Evolutionary conservation across 2,113 vertebrate species (phyloP).

Genomic region (Pimephales promelas): DNA sequence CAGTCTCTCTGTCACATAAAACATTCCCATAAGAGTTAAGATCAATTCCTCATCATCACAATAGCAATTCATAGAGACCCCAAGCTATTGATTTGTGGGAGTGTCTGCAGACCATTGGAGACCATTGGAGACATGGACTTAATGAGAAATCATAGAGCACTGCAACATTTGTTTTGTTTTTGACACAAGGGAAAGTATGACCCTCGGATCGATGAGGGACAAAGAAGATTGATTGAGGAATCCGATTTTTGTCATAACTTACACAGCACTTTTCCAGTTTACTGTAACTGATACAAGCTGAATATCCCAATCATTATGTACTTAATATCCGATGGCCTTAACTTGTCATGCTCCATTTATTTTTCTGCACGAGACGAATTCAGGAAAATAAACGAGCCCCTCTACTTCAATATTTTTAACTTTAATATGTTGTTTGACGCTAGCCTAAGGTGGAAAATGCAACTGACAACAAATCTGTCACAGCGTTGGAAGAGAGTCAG

Average conservation of each 20-base stretch:
- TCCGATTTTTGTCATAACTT: constrained; percentile 56
- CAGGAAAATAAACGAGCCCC: constrained; percentile 37
- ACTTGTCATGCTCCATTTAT: constrained; percentile 34
- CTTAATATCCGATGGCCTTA: constrained; percentile 22
- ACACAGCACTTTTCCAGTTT: constrained; percentile 52
- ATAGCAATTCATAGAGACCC: constrained; percentile 63
- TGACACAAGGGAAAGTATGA: constrained; percentile 58
- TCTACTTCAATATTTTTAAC: constrained; percentile 33
- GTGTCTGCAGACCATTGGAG: constrained; percentile 55
- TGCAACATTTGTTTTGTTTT: constrained; percentile 61
- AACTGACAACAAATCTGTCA: constrained; percentile 9
- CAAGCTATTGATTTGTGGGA: constrained; percentile 59
- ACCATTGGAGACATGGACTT: constrained; percentile 64
- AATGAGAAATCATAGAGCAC: constrained; percentile 66
- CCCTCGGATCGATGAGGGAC: constrained; percentile 61
- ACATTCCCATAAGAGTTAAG: constrained; percentile 69
- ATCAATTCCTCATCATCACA: constrained; percentile 69
- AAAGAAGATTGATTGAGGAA: constrained; percentile 55
- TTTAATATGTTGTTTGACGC: constrained; percentile 42
- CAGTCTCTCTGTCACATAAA: constrained; percentile 67
- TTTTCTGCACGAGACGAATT: constrained; percentile 26
- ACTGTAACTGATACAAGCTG: constrained; percentile 46
- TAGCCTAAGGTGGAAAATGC: constrained; percentile 22
- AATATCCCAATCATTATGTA: constrained; percentile 47
- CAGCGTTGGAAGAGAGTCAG: not conserved